These are phyloP conservation scores for Lontra canadensis DNA, from an alignment of 2,113 vertebrate genomes.

Conservation along the genomic window DNA sequence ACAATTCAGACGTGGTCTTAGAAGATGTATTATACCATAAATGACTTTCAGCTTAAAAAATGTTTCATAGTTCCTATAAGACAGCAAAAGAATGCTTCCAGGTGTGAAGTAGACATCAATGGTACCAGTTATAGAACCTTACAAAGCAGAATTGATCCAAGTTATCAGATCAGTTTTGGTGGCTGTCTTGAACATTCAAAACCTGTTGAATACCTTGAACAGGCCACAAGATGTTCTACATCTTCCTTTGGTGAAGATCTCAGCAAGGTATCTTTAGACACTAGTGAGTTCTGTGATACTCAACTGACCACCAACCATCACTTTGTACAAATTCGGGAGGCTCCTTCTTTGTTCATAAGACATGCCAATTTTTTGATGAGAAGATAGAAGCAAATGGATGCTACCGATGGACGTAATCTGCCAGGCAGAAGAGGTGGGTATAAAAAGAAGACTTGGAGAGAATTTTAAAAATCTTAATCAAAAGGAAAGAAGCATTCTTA, in stretches of 20 bases:
- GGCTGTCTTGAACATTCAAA: background rate
- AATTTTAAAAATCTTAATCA: conserved; percentile 13
- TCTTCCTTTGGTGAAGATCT: background rate
- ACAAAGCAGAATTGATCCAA: background rate
- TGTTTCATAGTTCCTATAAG: background rate
- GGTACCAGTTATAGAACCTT: background rate
- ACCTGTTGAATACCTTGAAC: background rate
- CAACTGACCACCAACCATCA: background rate
- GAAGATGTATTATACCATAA: background rate
- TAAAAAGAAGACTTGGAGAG: background rate
- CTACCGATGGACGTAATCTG: background rate
- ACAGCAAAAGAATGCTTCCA: background rate
- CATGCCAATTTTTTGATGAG: background rate
- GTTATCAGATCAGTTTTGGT: background rate
- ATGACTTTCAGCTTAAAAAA: background rate
- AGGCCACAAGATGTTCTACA: background rate
- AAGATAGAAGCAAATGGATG: background rate
- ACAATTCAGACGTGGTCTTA: background rate
- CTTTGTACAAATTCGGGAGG: background rate
- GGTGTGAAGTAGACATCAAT: background rate
- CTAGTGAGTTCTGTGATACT: background rate
- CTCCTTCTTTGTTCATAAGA: background rate
- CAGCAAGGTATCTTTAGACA: background rate
- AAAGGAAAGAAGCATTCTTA: background rate
- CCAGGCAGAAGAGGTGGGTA: background rate